Evolutionary conservation across 2,888 invertebrate genomes (phyloP), one percentile per base, ranked within the genome.

Genomic region (Tubulanus polymorphus): DNA sequence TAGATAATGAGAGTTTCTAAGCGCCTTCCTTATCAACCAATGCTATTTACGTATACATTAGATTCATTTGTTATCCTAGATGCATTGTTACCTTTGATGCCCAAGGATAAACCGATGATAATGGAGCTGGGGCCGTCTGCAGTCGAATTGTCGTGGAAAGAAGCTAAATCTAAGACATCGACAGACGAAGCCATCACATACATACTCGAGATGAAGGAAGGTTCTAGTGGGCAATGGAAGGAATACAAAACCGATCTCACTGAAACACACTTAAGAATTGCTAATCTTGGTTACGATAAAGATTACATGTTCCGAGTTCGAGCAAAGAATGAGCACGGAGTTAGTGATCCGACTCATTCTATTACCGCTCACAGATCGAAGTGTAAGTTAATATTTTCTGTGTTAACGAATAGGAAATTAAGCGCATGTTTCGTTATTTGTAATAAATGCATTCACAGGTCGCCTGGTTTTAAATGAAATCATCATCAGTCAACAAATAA

Each of bases 271-370:
- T 52, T n/a, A 45, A 26, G 53, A 30, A 15, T 56, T 12, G 3
- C 53, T 1, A 57, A n/a, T 48, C 62, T 73, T 30, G 54, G 61
- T 15, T 63, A 68, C n/a, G 65, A 68, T 37, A 55, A 90, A 62
- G 95, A 96, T 80, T 99, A 99, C 81, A 89, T 90, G 79, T 94
- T 96, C 83, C 85, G 97, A 59, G 87, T 97, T 29, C 85, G 95
- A 27, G 96, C 97, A 1, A 94, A 95, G 77, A 96, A 96, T 81
- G 41, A 41, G 15, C 23, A 41, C 15, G 41, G 41, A 5, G 20
- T 41, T 8, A 41, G 41, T 15, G 73, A 72, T 51, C 67, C 71
- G 1, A 67, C 70, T 46, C 64, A 71, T 12, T 72, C 72, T 28
- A 68, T 67, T 5, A 71, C 67, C 45, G 62, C 71, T 1, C 66